A percentile compares a stretch with the other conserved stretches of the same genome.
These are phyloP conservation scores for Platyscapa corneri DNA, from an alignment of 1,140 invertebrate genomes.

Conservation along the genomic window DNA sequence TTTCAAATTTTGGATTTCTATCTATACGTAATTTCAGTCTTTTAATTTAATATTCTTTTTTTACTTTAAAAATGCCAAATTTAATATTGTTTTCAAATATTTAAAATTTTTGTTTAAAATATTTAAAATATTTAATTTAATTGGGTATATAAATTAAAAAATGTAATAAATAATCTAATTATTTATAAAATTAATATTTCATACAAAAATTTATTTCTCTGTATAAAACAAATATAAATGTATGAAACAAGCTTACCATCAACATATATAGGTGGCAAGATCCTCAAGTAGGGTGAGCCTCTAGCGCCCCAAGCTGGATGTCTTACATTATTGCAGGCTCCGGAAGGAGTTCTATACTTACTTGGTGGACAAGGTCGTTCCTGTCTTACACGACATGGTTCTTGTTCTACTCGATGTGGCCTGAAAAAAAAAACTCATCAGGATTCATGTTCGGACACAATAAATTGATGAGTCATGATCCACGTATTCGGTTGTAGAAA, in stretches of 20 bases:
- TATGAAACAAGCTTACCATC: conserved; percentile 80
- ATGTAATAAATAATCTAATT: no score
- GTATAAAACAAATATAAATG: background rate
- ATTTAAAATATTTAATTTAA: no score
- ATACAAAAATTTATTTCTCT: no score
- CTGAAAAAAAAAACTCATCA: conserved; percentile 30
- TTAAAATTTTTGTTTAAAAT: no score
- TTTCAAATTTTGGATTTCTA: no score
- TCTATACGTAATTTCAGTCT: no score
- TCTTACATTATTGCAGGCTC: conserved; percentile 95
- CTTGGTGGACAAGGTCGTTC: conserved; percentile 81
- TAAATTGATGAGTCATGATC: background rate
- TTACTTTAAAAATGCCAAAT: no score
- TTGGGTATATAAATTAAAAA: no score
- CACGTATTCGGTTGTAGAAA: no score
- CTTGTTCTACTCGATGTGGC: conserved; percentile 3
- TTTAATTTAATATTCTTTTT: no score
- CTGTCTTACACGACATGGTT: conserved; percentile 61
- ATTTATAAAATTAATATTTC: no score
- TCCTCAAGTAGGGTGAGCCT: conserved; percentile 86
- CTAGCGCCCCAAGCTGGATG: conserved; percentile 91
- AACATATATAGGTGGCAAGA: conserved; percentile 86
- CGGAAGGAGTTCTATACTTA: conserved; percentile 87
- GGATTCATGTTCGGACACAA: background rate
- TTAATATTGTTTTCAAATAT: no score